Evolutionary conservation across 35 echinoderm and acorn worm species (phyloP).

Genomic region (Amphiura filiformis): DNA sequence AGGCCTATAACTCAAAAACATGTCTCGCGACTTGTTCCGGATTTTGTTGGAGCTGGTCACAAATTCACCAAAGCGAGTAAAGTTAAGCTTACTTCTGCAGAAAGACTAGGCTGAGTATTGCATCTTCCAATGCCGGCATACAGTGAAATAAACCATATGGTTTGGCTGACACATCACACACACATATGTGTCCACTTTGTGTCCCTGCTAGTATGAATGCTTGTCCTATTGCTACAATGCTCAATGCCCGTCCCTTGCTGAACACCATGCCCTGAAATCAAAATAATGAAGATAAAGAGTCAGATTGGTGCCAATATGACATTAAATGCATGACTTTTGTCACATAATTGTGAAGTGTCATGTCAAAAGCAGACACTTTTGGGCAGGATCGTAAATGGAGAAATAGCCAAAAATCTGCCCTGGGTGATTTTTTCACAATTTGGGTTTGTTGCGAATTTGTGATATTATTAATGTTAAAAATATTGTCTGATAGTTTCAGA

Average conservation of each 20-base stretch:
- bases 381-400: too few relatives aligned
- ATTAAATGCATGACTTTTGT: background rate
- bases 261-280: conserved; percentile 65
- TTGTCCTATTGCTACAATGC: conserved; percentile 66
- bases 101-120: conserved; percentile 30
- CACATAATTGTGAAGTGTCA: background rate
- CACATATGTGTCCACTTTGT: conserved; percentile 58
- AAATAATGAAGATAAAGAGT: too few relatives aligned
- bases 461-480: too few relatives aligned
- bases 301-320: background rate
- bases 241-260: conserved; percentile 65
- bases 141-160: conserved; percentile 55
- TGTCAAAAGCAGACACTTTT: too few relatives aligned
- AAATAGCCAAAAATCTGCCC: too few relatives aligned
- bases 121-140: conserved; percentile 38
- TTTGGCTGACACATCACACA: conserved; percentile 52
- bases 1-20: too few relatives aligned
- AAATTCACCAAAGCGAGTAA: background rate
- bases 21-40: too few relatives aligned
- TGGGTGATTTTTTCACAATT: too few relatives aligned
- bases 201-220: conserved; percentile 67
- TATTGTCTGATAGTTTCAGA: too few relatives aligned
- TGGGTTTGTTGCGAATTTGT: too few relatives aligned
- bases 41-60: too few relatives aligned
- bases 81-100: background rate